Evolutionary conservation across 2,888 invertebrate species (phyloP), one percentile per base, ranked within the genome.

Genomic region (Mythimna vitellina): DNA sequence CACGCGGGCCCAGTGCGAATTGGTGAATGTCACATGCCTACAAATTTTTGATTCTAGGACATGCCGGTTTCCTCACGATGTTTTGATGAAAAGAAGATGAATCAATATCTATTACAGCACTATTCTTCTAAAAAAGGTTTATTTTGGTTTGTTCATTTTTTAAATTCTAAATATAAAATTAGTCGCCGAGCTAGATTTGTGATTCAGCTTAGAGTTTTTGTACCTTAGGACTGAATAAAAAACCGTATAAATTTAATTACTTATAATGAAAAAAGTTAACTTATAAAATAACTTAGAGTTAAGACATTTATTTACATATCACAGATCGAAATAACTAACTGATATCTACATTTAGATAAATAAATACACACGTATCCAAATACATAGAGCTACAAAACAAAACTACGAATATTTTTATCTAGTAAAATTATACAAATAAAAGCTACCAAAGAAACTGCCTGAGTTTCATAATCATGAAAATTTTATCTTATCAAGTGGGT

Each of bases 281-380:
- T 80, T 85, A 82, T 51, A 72, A 57, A 73, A 67, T 75, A 79
- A 67, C 57, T 76, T 78, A 77, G 7, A 38, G 29, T 38, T 35
- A 74, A 63, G 49, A 83, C 66, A 75, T 60, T 65, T 80, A 83
- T 76, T 81, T 81, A 82, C 65, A 83, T 84, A 85, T 85, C 85
- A 85, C 85, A 85, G 85, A 84, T 85, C 76, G 70, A 81, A 73
- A 77, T 76, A 79, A 70, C 82, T 85, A 84, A 70, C 65, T 42
- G 49, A 77, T 54, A 72, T 29, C 56, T 74, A 70, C 25, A 25
- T 62, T 70, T 67, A 57, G 35, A 10, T 35, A 70, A 70, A 70
- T 80, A 79, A 74, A 84, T 74, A 79, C 69, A 70, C 49, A 70
- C n/a, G 38, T 32, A 20, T 20, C 3, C 22, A 68, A 63, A 70